Conservation (phyloP, 2,797 vertebrate species). For the Danio aesculapii region DNA sequence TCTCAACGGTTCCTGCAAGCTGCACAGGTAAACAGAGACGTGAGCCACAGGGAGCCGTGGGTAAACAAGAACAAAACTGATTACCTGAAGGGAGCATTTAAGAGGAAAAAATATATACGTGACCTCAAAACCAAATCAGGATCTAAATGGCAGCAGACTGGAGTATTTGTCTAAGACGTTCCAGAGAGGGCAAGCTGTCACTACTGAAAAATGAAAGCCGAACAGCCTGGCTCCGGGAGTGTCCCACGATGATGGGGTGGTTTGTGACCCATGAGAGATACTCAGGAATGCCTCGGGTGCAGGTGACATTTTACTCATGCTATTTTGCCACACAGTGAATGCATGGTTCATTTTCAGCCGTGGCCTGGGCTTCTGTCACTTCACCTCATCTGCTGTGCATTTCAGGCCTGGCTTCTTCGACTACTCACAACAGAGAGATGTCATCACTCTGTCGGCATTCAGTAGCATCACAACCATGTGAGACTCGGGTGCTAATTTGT, state of each 20-base stretch:
- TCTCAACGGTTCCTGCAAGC: slow-evolving; percentile 3
- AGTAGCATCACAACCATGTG: slow-evolving; percentile 15
- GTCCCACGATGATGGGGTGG: slow-evolving; percentile 29
- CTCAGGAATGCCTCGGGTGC: slow-evolving; percentile 31
- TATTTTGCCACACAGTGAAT: slow-evolving; percentile 23
- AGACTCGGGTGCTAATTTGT: slow-evolving; percentile 19
- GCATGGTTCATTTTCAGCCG: slow-evolving; percentile 37
- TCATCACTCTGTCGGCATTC: slow-evolving; percentile 19
- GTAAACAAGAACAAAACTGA: slow-evolving; percentile 18
- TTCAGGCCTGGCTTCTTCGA: neutral
- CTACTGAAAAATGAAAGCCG: slow-evolving; percentile 45
- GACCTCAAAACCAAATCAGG: slow-evolving; percentile 24
- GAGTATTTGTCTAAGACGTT: slow-evolving; percentile 37
- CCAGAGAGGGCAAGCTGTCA: slow-evolving; percentile 44
- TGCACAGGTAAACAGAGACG: neutral
- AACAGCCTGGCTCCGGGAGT: neutral
- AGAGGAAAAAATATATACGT: slow-evolving; percentile 28
- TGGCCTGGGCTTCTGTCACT: slow-evolving; percentile 26
- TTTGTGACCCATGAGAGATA: slow-evolving; percentile 44
- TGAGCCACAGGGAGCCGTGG: neutral
- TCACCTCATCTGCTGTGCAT: slow-evolving; percentile 5
- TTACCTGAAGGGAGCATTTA: slow-evolving; percentile 23
- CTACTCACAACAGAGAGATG: slow-evolving; percentile 4
- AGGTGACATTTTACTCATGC: slow-evolving; percentile 52
- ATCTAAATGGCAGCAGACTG: slow-evolving; percentile 41